Conservation (phyloP, 2,113 vertebrate genomes). For the Pteruthius melanotis region DNA sequence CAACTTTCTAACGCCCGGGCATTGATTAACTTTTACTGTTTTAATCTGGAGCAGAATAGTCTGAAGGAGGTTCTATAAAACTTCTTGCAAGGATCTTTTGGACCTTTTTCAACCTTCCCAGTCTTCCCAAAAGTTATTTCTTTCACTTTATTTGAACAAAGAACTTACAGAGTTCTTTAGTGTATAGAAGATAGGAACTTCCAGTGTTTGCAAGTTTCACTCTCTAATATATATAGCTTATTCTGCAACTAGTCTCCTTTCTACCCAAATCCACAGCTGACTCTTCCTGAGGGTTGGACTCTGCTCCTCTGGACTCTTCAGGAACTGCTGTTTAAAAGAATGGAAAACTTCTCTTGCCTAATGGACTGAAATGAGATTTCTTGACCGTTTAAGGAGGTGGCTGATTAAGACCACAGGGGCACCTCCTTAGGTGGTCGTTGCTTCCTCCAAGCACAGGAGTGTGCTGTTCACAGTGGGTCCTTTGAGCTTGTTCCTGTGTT, state of each 20-base stretch:
- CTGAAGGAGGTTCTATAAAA: background rate
- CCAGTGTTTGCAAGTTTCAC: background rate
- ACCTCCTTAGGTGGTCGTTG: slow-evolving; percentile 70
- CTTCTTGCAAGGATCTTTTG: background rate
- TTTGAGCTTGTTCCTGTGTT: slow-evolving; percentile 67
- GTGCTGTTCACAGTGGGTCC: slow-evolving; percentile 63
- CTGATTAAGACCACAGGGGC: slow-evolving; percentile 63
- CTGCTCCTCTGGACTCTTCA: slow-evolving; percentile 21
- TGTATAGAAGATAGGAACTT: background rate
- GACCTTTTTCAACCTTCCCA: background rate
- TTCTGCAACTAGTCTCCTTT: background rate
- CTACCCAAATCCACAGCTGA: background rate
- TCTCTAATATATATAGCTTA: background rate
- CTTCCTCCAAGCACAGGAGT: slow-evolving; percentile 44
- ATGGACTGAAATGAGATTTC: slow-evolving; percentile 51
- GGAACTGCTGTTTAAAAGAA: slow-evolving; percentile 35
- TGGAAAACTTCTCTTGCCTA: slow-evolving; percentile 56
- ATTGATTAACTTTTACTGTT: background rate
- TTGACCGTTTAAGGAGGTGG: slow-evolving; percentile 48
- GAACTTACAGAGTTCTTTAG: background rate
- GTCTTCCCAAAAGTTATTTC: background rate
- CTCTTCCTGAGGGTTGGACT: background rate
- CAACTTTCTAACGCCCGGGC: background rate
- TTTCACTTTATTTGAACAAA: background rate
- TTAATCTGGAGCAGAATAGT: background rate